Conservation (phyloP, 1,140 invertebrate genomes). For the Pachyrhynchus sulphureomaculatus region DNA sequence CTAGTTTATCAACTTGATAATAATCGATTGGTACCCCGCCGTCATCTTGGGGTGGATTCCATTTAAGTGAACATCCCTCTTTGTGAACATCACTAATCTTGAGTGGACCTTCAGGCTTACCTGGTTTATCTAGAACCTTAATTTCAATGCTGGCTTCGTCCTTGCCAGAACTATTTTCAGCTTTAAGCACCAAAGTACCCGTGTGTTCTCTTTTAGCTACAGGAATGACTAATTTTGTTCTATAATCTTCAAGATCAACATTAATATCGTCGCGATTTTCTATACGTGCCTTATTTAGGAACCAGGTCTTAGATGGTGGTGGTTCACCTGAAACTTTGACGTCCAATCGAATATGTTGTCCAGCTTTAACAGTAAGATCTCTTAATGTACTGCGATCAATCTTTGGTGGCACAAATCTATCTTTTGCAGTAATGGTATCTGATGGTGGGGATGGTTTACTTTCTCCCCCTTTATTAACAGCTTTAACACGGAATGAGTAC, state of each 20-base stretch:
- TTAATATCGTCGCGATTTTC: conserved; percentile 68
- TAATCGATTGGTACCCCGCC: conserved; percentile 89
- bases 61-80: conserved; percentile 90
- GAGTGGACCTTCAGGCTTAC: conserved; percentile 88
- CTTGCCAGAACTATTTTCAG: conserved; percentile 87
- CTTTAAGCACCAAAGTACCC: conserved; percentile 83
- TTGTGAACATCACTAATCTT: conserved; percentile 87
- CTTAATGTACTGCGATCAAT: conserved; percentile 89
- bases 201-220: conserved; percentile 77
- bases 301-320: conserved; percentile 82
- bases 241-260: conserved; percentile 84
- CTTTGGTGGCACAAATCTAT: conserved; percentile 82
- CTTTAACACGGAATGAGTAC: conserved; percentile 95
- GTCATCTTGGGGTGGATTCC: conserved; percentile 91
- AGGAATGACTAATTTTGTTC: conserved; percentile 76
- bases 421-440: conserved; percentile 80
- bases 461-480: conserved; percentile 91
- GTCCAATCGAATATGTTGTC: conserved; percentile 81
- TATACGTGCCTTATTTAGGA: conserved; percentile 76
- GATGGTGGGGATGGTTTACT: conserved; percentile 87
- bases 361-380: conserved; percentile 84
- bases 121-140: conserved; percentile 84
- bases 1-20: conserved; percentile 91
- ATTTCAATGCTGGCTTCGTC: conserved; percentile 90
- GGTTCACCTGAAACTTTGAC: conserved; percentile 90